Evolutionary conservation across 2,888 invertebrate species (phyloP), one percentile per base, ranked within the genome.

Genomic region (Venusia cambrica): DNA sequence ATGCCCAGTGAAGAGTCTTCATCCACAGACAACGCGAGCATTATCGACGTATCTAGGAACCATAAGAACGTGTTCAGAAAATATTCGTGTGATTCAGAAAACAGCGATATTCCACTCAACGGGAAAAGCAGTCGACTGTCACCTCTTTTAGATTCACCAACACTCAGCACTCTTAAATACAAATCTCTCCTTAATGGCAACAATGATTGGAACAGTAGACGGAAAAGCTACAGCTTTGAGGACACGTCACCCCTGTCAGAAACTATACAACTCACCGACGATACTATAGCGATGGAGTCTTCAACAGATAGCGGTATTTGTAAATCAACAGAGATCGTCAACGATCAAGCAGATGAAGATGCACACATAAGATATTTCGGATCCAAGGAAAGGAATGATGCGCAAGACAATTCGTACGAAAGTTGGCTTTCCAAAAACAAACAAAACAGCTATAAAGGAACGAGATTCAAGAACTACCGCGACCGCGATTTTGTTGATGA

Each of bases 271-370:
- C 69, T 73, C 38, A 69, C 61, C 38, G 88, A 85, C 51, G 87
- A 83, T 36, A 88, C 85, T 46, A 69, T 87, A 43, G 87, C 90
- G 1, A 90, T 92, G 59, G 93, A 93, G 63, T 92, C 92, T n/a
- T 93, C 93, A 2, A 93, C 93, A 1, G 93, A 93, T 54, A 93
- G 93, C 57, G 93, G 93, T 0, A 90, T 93, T 53, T 93, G 93
- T 45, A 89, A 92, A 57, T 93, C 93, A 0, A 89, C 91, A 8
- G 93, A 93, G 77, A 76, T 92, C 21, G 89, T 92, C 1, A 78
- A 80, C 41, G 78, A 80, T 32, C 55, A 68, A 35, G 34, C 55
- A 10, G 71, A 78, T 38, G 72, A 72, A 27, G 56, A 51, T 27
- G 26, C 46, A 3, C 48, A 57, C 46, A 35, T 34, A 20, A 65